Evolutionary conservation across 2,797 vertebrate species (phyloP).

Genomic region (Hemitrygon akajei): DNA sequence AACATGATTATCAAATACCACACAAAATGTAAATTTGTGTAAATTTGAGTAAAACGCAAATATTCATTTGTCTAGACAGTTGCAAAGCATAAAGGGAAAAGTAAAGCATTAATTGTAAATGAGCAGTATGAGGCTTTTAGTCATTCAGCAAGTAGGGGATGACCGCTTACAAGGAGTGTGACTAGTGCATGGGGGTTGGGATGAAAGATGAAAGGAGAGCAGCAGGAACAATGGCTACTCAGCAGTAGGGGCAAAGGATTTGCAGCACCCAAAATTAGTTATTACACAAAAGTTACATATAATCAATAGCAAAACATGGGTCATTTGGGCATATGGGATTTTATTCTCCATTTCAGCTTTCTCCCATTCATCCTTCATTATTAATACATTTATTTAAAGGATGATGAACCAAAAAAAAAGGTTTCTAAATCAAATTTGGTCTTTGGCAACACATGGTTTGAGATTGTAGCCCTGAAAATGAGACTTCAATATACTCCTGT

Average conservation of each 20-base stretch:
- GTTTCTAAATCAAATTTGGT: no score
- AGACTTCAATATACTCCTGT: no score
- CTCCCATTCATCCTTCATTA: not conserved
- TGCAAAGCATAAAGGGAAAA: not conserved
- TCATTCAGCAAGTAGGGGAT: no score
- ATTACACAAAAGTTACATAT: not conserved
- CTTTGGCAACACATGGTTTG: no score
- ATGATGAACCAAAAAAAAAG: no score
- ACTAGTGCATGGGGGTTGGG: not conserved
- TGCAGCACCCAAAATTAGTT: not conserved
- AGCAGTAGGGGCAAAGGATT: not conserved
- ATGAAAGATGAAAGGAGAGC: not conserved
- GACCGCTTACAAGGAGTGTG: no score
- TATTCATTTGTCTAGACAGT: not conserved
- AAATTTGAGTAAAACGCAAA: not conserved
- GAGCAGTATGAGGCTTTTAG: not conserved
- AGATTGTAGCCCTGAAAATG: no score
- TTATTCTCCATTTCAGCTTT: not conserved
- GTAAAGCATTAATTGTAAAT: not conserved
- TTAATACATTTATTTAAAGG: not conserved
- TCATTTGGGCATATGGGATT: no score
- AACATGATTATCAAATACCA: not conserved
- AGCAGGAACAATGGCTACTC: not conserved
- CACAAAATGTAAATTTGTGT: not conserved
- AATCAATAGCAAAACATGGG: not conserved